Base-by-base conservation (phyloP, 2,888 invertebrate genomes). In the Hofmannophila pseudospretella region DNA sequence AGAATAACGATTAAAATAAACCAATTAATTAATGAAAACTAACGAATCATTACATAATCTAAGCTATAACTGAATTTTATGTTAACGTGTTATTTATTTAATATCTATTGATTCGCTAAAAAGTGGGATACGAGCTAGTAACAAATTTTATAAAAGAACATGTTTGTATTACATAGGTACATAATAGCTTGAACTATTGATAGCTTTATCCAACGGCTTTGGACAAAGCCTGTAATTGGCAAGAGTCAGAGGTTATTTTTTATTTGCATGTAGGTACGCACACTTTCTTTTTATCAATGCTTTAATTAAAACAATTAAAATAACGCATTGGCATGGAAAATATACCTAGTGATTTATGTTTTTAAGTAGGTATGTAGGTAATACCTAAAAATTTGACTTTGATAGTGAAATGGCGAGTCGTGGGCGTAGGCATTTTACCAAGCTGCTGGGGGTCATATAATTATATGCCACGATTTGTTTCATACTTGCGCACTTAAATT, bases 181-280 rank as follows among this genome's bases (percentile, higher is more conserved):
- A 47, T 44, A 41, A 34, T 42, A 23, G 8, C 29, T 40, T 33
- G 32, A 12, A 38, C 33, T 41, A 50, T 54, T 56, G 52, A 55
- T 61, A 60, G 58, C 58, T 56, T 55, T 46, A 47, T 47, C 36
- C 47, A 53, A 56, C 55, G 49, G 52, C 38, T 42, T 37, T 32
- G 44, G 43, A 72, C 71, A 76, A 75, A 71, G 55, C 41, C 16
- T 56, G 47, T 73, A 76, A 75, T 76, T 75, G 67, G 51, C 39
- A 20, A 36, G 46, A 54, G 75, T 72, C 73, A 74, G 45, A 73
- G 75, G 73, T 73, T 30, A 23, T 29, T 4, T 32, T 13, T 20
- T 12, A 34, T 34, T 26, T 31, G 12, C 11, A 28, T 8, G 20
- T 36, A 28, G 19, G 5, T 19, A 19, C 5, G 8, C 5, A 3